Base-by-base conservation (phyloP, 2,888 invertebrate species). In the Drosophila meridionalis region DNA sequence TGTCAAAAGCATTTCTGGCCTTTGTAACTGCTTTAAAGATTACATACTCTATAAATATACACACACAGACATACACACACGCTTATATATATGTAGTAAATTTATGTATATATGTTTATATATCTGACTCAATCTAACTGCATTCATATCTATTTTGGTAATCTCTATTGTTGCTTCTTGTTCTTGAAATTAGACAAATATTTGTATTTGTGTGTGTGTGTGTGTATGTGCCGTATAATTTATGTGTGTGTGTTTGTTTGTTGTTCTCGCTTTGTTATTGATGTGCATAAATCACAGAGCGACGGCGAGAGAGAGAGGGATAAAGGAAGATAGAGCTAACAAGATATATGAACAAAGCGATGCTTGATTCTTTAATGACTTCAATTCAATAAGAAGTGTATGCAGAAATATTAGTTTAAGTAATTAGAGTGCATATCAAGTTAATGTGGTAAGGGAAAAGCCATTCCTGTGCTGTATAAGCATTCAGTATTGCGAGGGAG, bases 111-210 rank as follows among this genome's bases (percentile, higher is more conserved):
- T 14, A 50, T 47, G 8, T 48, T 30, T 32, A 32, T 32, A 34
- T 67, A 45, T 60, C 36, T 61, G n/a, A 28, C 26, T 48, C 7
- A 42, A 40, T 42, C 52, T 59, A 14, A 26, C 30, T 63, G 50
- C 60, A 48, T 52, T 26, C 43, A 62, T 64, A 65, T 80, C 68
- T 71, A 50, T 52, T 59, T 47, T 56, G 59, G 28, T 50, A 63
- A 80, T 69, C 66, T 52, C 42, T 12, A 82, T 84, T 83, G 88
- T 85, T 66, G 45, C 45, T 63, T 65, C 62, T 56, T 83, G 72
- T 81, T 78, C 78, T 73, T 68, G 75, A 80, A 88, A 86, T 78
- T 83, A 70, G 76, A 76, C 83, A 90, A 90, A 86, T 88, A 86
- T 85, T 89, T 85, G 90, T 73, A 69, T 73, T 72, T 64, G 67